Percentiles rank a stretch among this genome's conserved stretches.
Evolutionary conservation across 2,797 vertebrate genomes (phyloP).

Genomic region (Myripristis jacobus): DNA sequence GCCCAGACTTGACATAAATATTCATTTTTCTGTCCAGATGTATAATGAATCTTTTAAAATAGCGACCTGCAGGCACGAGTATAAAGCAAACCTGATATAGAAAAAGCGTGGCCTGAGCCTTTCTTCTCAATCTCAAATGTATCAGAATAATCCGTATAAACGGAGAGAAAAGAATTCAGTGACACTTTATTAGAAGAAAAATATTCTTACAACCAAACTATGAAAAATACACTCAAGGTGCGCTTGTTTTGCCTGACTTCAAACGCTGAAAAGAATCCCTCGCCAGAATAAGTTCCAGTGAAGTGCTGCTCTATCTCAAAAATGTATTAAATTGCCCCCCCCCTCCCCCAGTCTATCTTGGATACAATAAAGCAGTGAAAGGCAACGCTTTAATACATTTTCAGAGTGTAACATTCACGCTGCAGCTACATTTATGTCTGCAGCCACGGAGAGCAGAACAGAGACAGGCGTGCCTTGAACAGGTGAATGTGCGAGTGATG

Average conservation of each 20-base stretch:
- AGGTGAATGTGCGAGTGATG: conserved; percentile 72
- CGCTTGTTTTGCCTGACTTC: neutral
- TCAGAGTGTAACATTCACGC: neutral
- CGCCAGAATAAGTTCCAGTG: conserved; percentile 10
- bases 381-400: neutral
- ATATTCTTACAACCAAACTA: neutral
- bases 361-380: neutral
- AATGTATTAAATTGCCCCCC: conserved; percentile 9
- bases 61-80: neutral
- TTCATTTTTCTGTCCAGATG: conserved; percentile 8
- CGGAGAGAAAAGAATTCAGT: too few species aligned
- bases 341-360: too few species aligned
- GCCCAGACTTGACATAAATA: conserved; percentile 1
- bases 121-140: neutral
- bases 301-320: conserved; percentile 1
- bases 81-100: neutral
- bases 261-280: neutral
- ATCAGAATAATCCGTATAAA: too few species aligned
- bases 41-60: neutral
- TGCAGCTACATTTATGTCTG: conserved; percentile 44
- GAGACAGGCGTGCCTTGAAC: conserved; percentile 69
- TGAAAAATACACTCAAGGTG: neutral
- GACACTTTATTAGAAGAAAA: too few species aligned
- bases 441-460: conserved; percentile 61
- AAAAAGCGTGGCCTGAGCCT: neutral